These are phyloP conservation scores for Valencia hispanica DNA, from an alignment of 2,797 vertebrate species.

Conservation along the genomic window DNA sequence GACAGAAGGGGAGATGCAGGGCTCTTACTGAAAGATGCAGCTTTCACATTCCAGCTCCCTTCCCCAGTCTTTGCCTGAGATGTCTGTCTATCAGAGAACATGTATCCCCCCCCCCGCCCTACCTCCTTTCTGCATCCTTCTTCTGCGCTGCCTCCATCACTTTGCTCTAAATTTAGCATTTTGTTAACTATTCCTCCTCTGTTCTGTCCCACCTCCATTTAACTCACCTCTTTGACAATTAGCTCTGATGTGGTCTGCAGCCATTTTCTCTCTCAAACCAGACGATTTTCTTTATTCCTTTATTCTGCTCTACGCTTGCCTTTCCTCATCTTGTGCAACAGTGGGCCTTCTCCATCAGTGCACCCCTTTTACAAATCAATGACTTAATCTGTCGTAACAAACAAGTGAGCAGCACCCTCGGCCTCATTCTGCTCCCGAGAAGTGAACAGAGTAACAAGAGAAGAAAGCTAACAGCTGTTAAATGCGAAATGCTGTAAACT, in stretches of 20 bases:
- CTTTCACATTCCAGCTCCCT: conserved; percentile 41
- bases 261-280: conserved; percentile 35
- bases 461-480: conserved; percentile 15
- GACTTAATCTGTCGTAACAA: conserved; percentile 84
- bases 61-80: conserved; percentile 46
- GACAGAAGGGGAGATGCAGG: conserved; percentile 50
- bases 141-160: conserved; percentile 43
- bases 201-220: conserved; percentile 49
- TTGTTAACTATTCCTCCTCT: conserved; percentile 52
- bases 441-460: conserved; percentile 9
- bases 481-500: conserved; percentile 1
- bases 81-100: conserved; percentile 57
- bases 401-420: conserved; percentile 80
- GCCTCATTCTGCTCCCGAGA: conserved; percentile 36
- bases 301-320: conserved; percentile 8
- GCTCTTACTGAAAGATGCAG: conserved; percentile 54
- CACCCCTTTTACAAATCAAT: conserved; percentile 83
- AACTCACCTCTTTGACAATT: conserved; percentile 43
- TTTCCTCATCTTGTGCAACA: conserved; percentile 45
- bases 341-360: conserved; percentile 79
- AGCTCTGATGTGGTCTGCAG: conserved; percentile 28
- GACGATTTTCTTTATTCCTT: conserved; percentile 28
- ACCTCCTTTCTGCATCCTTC: conserved; percentile 16
- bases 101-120: conserved; percentile 36
- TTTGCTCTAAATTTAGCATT: conserved; percentile 70